Percentiles rank a stretch among this genome's conserved stretches.
These are phyloP conservation scores for Rhinella marina DNA, from an alignment of 2,797 vertebrate genomes.

Conservation along the genomic window DNA sequence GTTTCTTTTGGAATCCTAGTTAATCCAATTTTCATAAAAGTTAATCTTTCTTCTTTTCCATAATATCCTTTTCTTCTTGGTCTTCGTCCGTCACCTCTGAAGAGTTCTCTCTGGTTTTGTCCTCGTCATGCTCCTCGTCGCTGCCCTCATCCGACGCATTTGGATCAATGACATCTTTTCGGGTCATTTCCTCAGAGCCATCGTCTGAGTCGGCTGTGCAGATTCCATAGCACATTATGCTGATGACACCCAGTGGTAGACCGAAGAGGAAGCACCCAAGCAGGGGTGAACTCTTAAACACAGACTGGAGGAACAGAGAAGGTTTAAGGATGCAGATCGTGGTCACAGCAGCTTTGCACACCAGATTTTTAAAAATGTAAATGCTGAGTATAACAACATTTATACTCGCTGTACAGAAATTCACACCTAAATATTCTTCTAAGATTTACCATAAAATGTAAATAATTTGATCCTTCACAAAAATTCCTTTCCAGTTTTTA, in stretches of 20 bases:
- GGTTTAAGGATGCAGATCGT: not conserved
- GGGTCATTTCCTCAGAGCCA: conserved; percentile 79
- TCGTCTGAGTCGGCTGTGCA: conserved; percentile 92
- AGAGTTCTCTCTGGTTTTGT: conserved; percentile 68
- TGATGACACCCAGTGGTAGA: conserved; percentile 95
- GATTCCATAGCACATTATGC: conserved; percentile 99
- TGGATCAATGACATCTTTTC: conserved; percentile 78
- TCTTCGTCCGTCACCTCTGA: conserved; percentile 69
- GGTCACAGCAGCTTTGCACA: not conserved
- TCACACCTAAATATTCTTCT: no score
- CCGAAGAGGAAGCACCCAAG: conserved; percentile 98
- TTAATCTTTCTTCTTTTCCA: conserved; percentile 94
- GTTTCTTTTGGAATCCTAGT: conserved; percentile 69
- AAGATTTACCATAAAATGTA: no score
- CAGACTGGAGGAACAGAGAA: conserved; percentile 82
- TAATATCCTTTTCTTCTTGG: conserved; percentile 78
- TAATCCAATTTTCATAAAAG: conserved; percentile 52
- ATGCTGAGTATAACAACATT: not conserved
- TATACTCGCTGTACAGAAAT: no score
- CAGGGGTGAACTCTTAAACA: conserved; percentile 94
- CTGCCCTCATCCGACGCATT: conserved; percentile 79
- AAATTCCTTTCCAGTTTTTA: no score
- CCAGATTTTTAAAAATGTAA: not conserved
- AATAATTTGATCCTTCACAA: no score
- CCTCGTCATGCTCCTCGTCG: conserved; percentile 74